A percentile compares a stretch with the other conserved stretches of the same genome.
These are phyloP conservation scores for Eupithecia vulgata DNA, from an alignment of 2,888 invertebrate species.

Conservation along the genomic window DNA sequence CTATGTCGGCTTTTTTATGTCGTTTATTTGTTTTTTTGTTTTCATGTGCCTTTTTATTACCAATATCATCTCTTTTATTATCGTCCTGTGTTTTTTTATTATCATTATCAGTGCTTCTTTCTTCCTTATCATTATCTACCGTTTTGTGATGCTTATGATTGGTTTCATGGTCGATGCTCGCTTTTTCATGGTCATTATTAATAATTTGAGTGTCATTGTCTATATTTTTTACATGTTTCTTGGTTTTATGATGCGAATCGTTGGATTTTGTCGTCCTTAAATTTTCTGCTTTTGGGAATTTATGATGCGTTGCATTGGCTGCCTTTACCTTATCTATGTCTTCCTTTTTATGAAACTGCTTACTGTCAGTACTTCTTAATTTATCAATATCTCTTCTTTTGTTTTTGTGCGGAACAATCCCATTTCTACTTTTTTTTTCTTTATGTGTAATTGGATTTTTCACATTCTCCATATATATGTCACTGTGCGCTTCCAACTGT, in stretches of 20 bases:
- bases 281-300: not conserved
- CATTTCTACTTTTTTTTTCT: not conserved
- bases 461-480: slow-evolving; percentile 18
- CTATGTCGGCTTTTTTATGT: not conserved
- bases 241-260: not conserved
- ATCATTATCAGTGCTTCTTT: not conserved
- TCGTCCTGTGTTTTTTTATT: not conserved
- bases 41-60: not conserved
- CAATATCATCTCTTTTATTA: not conserved
- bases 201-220: not conserved
- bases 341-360: not conserved
- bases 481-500: slow-evolving; percentile 40
- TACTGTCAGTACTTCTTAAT: not conserved
- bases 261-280: not conserved
- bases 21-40: not conserved
- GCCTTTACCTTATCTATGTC: not conserved
- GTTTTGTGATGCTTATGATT: not conserved
- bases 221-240: not conserved
- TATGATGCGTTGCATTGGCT: not conserved
- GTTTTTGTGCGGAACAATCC: not conserved
- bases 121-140: not conserved
- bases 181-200: not conserved
- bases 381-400: not conserved
- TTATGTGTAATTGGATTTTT: not conserved
- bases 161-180: not conserved